Evolutionary conservation across 2,888 invertebrate species (phyloP).

Genomic region (Abrostola tripartita): DNA sequence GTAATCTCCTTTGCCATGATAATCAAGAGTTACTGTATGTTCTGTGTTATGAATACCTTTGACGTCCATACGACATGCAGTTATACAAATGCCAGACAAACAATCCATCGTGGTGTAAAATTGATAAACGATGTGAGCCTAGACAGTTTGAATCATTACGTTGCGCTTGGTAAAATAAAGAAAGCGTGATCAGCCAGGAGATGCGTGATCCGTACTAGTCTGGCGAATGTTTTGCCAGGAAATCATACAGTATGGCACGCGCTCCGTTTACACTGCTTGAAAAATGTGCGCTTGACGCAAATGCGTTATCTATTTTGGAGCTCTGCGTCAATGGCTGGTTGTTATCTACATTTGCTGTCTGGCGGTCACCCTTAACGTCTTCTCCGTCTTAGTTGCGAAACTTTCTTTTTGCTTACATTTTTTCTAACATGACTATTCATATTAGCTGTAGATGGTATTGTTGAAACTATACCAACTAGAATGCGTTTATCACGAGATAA

Average conservation of each 20-base stretch:
- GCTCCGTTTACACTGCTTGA: constrained; percentile 82
- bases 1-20: constrained; percentile 11
- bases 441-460: constrained; percentile 15
- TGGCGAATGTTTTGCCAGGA: constrained; percentile 82
- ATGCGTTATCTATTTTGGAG: constrained; percentile 88
- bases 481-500: constrained; percentile 68
- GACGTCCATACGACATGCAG: constrained; percentile 37
- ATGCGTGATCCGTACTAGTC: constrained; percentile 74
- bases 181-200: constrained; percentile 69
- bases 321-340: constrained; percentile 82
- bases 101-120: constrained; percentile 41
- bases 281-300: constrained; percentile 88
- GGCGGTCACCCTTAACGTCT: constrained; percentile 76
- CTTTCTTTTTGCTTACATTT: constrained; percentile 42
- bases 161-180: constrained; percentile 71
- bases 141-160: constrained; percentile 62
- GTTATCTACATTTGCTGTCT: constrained; percentile 84
- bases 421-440: constrained; percentile 14
- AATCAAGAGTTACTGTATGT: constrained; percentile 10
- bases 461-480: constrained; percentile 52
- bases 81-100: constrained; percentile 39
- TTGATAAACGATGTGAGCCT: constrained; percentile 43
- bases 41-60: constrained; percentile 29
- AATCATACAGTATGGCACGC: constrained; percentile 79
- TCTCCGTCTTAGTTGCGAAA: constrained; percentile 58